Conservation (phyloP, 2,888 invertebrate genomes). For the Euspilapteryx auroguttella region DNA sequence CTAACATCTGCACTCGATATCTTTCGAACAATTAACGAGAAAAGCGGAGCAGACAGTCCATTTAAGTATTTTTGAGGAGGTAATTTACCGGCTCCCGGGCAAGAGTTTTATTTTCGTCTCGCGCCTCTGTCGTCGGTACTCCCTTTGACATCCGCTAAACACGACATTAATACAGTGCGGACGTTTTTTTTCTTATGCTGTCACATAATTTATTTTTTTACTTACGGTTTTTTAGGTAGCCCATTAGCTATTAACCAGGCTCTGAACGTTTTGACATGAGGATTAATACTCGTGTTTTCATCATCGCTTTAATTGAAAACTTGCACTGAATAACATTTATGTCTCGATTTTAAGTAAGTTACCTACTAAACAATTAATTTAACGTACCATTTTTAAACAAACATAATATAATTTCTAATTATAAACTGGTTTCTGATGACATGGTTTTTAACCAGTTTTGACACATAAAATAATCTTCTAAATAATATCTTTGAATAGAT, state of each 20-base stretch:
- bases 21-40: slow-evolving; percentile 51
- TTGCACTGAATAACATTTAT: background rate
- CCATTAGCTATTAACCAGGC: slow-evolving; percentile 55
- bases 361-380: too few relatives aligned
- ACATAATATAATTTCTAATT: too few relatives aligned
- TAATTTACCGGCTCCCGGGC: slow-evolving; percentile 27
- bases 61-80: slow-evolving; percentile 43
- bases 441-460: too few relatives aligned
- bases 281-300: slow-evolving; percentile 25
- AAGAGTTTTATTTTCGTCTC: slow-evolving; percentile 31
- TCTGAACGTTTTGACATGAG: slow-evolving; percentile 29
- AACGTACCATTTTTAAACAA: too few relatives aligned
- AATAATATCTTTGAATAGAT: too few relatives aligned
- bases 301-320: background rate
- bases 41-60: slow-evolving; percentile 33
- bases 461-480: too few relatives aligned
- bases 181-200: slow-evolving; percentile 34
- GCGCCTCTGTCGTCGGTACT: slow-evolving; percentile 22
- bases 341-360: too few relatives aligned
- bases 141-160: slow-evolving; percentile 53
- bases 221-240: slow-evolving; percentile 25
- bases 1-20: slow-evolving; percentile 54
- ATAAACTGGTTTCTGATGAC: too few relatives aligned
- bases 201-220: slow-evolving; percentile 51
- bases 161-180: slow-evolving; percentile 53